Evolutionary conservation across 2,888 invertebrate genomes (phyloP).

Genomic region (Charanyca ferruginea): DNA sequence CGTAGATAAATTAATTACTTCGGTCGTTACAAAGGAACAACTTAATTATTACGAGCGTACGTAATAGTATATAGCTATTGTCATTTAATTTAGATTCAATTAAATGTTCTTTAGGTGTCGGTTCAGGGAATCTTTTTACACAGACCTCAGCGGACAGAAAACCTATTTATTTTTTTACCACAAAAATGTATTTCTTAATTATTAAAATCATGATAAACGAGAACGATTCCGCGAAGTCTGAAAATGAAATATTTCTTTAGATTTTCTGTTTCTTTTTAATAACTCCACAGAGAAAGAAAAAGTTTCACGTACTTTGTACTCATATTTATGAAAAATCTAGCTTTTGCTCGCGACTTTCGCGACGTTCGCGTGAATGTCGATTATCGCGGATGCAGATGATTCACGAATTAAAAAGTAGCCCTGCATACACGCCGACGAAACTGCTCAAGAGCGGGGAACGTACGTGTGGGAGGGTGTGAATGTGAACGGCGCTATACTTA

Average conservation of each 20-base stretch:
- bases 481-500: no score
- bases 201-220: slow-evolving; percentile 53
- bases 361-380: no score
- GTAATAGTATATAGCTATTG: slow-evolving; percentile 3
- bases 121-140: neutral
- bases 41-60: slow-evolving; percentile 23
- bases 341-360: no score
- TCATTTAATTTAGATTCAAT: slow-evolving; percentile 37
- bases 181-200: slow-evolving; percentile 42
- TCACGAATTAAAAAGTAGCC: no score
- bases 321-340: no score
- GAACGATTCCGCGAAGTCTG: slow-evolving; percentile 31
- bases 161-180: slow-evolving; percentile 20
- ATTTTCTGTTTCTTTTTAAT: slow-evolving; percentile 43
- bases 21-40: slow-evolving; percentile 30
- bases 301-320: neutral
- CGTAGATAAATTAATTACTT: slow-evolving; percentile 49
- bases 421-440: no score
- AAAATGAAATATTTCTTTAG: slow-evolving; percentile 46
- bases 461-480: no score
- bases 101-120: slow-evolving; percentile 16
- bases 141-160: slow-evolving; percentile 3
- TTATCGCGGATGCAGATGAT: no score
- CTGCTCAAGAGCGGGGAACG: no score
- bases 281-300: slow-evolving; percentile 22